A percentile compares a stretch with the other conserved stretches of the same genome.
These are phyloP conservation scores for Strigops habroptila DNA, from an alignment of 2,113 vertebrate species.

Conservation along the genomic window DNA sequence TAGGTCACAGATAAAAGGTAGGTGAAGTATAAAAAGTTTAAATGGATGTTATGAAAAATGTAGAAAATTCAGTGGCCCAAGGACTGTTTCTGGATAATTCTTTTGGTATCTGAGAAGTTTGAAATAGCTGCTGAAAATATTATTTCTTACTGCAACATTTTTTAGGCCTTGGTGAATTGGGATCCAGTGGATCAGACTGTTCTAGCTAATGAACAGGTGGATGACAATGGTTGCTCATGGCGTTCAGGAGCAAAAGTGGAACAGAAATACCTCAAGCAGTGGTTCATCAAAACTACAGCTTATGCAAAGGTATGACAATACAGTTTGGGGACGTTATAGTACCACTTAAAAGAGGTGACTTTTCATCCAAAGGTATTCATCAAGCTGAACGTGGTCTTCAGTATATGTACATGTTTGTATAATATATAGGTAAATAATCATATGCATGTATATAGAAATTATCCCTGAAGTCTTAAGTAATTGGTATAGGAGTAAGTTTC, in stretches of 20 bases:
- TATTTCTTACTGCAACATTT: background rate
- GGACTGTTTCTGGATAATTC: background rate
- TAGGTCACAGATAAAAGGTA: background rate
- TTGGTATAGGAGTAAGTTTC: background rate
- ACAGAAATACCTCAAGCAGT: conserved; percentile 92
- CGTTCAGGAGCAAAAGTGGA: conserved; percentile 94
- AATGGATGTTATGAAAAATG: background rate
- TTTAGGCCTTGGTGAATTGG: conserved; percentile 95
- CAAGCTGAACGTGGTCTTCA: background rate
- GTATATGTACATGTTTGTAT: background rate
- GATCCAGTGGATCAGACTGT: conserved; percentile 95
- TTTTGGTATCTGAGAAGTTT: background rate
- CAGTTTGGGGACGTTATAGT: background rate
- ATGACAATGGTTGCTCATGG: conserved; percentile 90
- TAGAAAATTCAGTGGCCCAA: background rate
- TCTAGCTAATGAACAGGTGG: conserved; percentile 95
- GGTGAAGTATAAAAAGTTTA: background rate
- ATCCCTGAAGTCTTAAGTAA: background rate
- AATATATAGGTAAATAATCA: background rate
- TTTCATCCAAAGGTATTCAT: background rate
- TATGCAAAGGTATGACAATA: conserved; percentile 87
- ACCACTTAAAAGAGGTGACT: background rate
- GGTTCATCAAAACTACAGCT: conserved; percentile 95
- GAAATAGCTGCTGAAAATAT: background rate
- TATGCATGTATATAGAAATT: background rate